These are phyloP conservation scores for Mactromeris polynyma DNA, from an alignment of 2,888 invertebrate species.

Conservation along the genomic window DNA sequence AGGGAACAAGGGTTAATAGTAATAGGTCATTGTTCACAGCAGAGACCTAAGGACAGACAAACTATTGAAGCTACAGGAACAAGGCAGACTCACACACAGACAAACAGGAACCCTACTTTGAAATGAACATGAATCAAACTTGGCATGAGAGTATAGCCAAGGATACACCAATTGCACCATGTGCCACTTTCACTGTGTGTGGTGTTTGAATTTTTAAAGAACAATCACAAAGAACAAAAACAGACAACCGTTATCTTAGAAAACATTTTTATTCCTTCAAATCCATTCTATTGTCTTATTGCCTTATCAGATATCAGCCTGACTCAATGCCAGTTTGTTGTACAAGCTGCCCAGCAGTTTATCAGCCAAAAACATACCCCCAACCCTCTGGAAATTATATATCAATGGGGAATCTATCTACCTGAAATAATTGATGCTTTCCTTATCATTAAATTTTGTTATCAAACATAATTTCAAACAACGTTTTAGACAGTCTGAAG, in stretches of 20 bases:
- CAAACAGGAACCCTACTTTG: neutral
- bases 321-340: neutral
- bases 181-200: constrained; percentile 20
- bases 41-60: neutral
- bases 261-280: constrained; percentile 1
- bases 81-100: neutral
- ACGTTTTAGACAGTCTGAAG: neutral
- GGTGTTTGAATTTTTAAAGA: constrained; percentile 1
- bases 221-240: constrained; percentile 2
- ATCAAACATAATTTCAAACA: constrained; percentile 4
- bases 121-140: constrained; percentile 5
- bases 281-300: constrained; percentile 12
- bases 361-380: constrained; percentile 8
- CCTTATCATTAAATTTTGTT: neutral
- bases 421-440: neutral
- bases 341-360: neutral
- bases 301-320: neutral
- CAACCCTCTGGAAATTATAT: constrained; percentile 1
- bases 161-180: constrained; percentile 1
- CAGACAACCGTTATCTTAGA: constrained; percentile 12
- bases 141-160: neutral
- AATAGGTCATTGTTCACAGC: neutral
- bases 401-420: neutral
- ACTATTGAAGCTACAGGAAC: neutral
- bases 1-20: neutral